Evolutionary conservation across 2,888 invertebrate species (phyloP).

Genomic region (Phaedon cochleariae): DNA sequence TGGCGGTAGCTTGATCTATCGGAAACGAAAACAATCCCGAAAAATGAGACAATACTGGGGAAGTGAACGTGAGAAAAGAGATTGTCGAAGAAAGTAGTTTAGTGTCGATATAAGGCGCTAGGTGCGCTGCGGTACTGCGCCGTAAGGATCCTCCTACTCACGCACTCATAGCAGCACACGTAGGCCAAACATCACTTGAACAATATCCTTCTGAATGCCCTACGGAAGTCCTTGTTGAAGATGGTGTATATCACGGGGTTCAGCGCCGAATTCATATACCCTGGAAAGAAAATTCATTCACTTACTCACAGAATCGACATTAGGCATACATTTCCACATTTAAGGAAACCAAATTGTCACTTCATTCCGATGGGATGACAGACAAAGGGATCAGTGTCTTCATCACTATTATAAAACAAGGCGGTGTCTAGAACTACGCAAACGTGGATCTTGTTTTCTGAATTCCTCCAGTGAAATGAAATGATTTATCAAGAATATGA

Average conservation of each 20-base stretch:
- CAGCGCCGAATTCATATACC: constrained; percentile 93
- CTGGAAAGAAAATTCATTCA: constrained; percentile 18
- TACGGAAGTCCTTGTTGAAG: constrained; percentile 96
- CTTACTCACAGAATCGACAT: too few species aligned
- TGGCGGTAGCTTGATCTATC: constrained; percentile 7
- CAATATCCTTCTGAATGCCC: constrained; percentile 94
- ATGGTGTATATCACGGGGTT: constrained; percentile 97
- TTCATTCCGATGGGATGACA: too few species aligned
- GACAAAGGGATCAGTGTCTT: too few species aligned
- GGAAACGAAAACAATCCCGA: neutral
- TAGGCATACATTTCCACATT: neutral
- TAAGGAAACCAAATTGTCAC: too few species aligned
- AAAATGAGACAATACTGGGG: neutral
- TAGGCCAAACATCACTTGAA: constrained; percentile 93
- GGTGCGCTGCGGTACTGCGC: constrained; percentile 72
- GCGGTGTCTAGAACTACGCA: too few species aligned
- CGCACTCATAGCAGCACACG: constrained; percentile 84
- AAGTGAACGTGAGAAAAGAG: constrained; percentile 21
- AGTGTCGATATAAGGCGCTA: constrained; percentile 64
- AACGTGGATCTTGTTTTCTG: too few species aligned
- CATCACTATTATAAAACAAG: too few species aligned
- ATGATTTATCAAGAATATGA: too few species aligned
- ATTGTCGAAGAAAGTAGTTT: constrained; percentile 37
- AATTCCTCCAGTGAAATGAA: too few species aligned
- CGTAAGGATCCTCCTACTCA: constrained; percentile 69